Evolutionary conservation across 2,113 vertebrate species (phyloP).

Genomic region (Bos javanicus): DNA sequence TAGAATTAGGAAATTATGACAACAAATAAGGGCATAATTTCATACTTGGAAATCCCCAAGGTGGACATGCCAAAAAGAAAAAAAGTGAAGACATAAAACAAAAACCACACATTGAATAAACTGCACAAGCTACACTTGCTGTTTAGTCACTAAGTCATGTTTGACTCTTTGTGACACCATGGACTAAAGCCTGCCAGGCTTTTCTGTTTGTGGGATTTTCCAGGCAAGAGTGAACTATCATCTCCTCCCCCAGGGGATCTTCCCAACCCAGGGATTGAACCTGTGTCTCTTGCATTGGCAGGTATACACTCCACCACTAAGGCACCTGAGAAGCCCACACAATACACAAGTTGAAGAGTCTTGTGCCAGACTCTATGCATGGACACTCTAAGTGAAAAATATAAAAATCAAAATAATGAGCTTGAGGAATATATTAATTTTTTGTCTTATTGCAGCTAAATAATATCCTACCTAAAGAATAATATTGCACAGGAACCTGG

Average conservation of each 20-base stretch:
- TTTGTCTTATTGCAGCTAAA: background rate
- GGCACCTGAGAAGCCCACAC: background rate
- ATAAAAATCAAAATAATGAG: background rate
- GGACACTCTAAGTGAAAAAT: background rate
- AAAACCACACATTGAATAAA: background rate
- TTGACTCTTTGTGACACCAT: background rate
- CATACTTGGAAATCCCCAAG: background rate
- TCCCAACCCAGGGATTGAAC: background rate
- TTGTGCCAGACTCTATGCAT: background rate
- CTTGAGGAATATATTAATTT: background rate
- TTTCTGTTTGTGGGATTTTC: background rate
- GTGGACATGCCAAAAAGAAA: background rate
- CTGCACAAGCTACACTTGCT: background rate
- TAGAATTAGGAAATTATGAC: background rate
- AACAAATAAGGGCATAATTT: background rate
- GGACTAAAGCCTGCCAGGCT: background rate
- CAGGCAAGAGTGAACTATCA: background rate
- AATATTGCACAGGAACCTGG: background rate
- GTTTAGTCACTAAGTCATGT: background rate
- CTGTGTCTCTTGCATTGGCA: background rate
- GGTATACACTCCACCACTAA: background rate
- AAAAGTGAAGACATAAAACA: background rate
- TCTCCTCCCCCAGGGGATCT: background rate
- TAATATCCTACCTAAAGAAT: background rate
- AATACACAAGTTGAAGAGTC: background rate